Conservation (phyloP, 92 coral and sea anemone species). For the Palythoa grandis region DNA sequence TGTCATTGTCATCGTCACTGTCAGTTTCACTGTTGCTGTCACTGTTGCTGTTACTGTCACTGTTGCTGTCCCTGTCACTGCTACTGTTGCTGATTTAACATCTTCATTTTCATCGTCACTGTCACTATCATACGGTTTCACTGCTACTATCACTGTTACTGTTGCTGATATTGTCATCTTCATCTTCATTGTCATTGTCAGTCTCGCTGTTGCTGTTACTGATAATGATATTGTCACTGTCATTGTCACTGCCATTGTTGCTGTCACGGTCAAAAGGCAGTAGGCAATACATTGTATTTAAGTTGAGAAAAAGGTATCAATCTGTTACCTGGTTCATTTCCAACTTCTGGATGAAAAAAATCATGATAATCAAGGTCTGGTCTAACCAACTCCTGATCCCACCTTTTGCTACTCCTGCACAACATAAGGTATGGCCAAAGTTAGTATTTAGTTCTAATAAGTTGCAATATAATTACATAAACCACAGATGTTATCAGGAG, state of each 20-base stretch:
- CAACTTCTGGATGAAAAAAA: conserved; percentile 82
- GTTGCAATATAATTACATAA: too few relatives aligned
- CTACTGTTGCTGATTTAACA: too few relatives aligned
- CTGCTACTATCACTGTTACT: not conserved
- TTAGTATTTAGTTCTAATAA: too few relatives aligned
- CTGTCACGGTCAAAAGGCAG: too few relatives aligned
- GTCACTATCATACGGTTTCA: not conserved
- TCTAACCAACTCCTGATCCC: conserved; percentile 90
- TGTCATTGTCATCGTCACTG: not conserved
- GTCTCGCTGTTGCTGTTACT: not conserved
- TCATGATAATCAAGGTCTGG: conserved; percentile 92
- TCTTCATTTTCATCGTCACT: not conserved
- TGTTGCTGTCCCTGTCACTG: not conserved
- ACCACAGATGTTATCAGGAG: too few relatives aligned
- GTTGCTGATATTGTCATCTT: not conserved
- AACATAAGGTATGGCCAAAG: not conserved
- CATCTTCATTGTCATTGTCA: not conserved
- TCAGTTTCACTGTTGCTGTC: not conserved
- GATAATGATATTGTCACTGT: not conserved
- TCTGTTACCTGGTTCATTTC: conserved; percentile 82
- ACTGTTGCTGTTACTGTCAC: not conserved
- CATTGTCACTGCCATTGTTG: not conserved
- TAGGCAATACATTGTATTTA: too few relatives aligned
- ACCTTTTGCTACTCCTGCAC: conserved; percentile 72
- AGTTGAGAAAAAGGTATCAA: not conserved